phyloP scores from a whole-genome alignment of 2,888 invertebrate species.

The Griposia aprilina region DNA sequence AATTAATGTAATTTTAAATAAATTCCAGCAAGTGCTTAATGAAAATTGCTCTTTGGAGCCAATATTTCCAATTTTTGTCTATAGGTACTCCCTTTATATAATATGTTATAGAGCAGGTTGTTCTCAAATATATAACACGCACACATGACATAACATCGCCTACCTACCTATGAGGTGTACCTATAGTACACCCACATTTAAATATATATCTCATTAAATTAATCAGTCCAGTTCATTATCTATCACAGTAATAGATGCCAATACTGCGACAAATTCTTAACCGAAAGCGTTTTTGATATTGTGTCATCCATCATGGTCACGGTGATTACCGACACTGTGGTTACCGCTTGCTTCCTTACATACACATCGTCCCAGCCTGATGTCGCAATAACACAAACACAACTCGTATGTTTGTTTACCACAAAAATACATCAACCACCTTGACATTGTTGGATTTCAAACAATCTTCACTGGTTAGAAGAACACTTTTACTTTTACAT shows the following conservation, averaged over 20 bases:
- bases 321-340: background rate
- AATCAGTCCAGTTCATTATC: background rate
- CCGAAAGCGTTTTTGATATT: background rate
- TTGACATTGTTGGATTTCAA: constrained; percentile 43
- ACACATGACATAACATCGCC: background rate
- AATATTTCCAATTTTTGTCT: background rate
- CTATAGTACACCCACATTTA: background rate
- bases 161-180: background rate
- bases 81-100: background rate
- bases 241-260: background rate
- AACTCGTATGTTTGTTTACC: constrained; percentile 31
- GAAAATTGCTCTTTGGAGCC: background rate
- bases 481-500: constrained; percentile 30
- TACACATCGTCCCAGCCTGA: background rate
- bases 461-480: constrained; percentile 16
- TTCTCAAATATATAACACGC: background rate
- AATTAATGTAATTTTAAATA: background rate
- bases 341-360: background rate
- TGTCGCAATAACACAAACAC: constrained; percentile 22
- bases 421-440: constrained; percentile 27
- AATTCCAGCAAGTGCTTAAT: constrained; percentile 4
- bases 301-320: background rate
- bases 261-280: background rate
- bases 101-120: background rate
- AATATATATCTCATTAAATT: background rate